Base-by-base conservation (phyloP, 1,140 invertebrate species). In the Drusus annulatus region DNA sequence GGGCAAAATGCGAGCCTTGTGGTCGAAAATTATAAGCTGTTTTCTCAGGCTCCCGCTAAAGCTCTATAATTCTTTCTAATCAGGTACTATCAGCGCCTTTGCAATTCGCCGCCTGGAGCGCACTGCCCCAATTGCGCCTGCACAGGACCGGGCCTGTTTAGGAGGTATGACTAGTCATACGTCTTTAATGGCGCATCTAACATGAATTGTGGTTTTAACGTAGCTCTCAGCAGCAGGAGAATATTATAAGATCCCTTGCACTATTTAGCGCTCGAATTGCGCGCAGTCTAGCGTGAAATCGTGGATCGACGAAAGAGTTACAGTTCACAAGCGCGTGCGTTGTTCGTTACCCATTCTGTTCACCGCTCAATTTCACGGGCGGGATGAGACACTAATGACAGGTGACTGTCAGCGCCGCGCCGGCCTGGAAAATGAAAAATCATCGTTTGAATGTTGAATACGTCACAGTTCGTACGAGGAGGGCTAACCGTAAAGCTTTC, bases 311-410 rank as follows among this genome's bases (percentile, higher is more conserved):
- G 56, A 13, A 60, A 60, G 54, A 56, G 54, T 56, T 56, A 56
- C 54, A 56, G 36, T 45, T 45, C 10, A 45, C 36, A 56, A 21
- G 56, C 56, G 23, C 56, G 6, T 19, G 56, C 23, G 56, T 23
- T 60, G 36, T 17, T 19, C 56, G 17, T 60, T 13, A 60, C 56
- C 6, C 56, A 60, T 60, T 60, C 56, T 23, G 56, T 13, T 60
- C 23, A 60, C n/a, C 10, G 56, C 17, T 60, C 56, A 23, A 60
- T 80, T 80, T 83, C 50, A 75, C 69, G 76, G 58, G 73, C 58
- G 79, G 79, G 75, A 73, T 68, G 73, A 76, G 79, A 58, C 51
- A 58, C 62, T 80, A 80, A 79, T 80, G 81, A 83, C 81, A 83
- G 81, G 79, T 83, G 78, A 80, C 81, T 80, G 81, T 83, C 81